These are phyloP conservation scores for Chalcosyrphus nemorum DNA, from an alignment of 2,888 invertebrate genomes.

Conservation along the genomic window DNA sequence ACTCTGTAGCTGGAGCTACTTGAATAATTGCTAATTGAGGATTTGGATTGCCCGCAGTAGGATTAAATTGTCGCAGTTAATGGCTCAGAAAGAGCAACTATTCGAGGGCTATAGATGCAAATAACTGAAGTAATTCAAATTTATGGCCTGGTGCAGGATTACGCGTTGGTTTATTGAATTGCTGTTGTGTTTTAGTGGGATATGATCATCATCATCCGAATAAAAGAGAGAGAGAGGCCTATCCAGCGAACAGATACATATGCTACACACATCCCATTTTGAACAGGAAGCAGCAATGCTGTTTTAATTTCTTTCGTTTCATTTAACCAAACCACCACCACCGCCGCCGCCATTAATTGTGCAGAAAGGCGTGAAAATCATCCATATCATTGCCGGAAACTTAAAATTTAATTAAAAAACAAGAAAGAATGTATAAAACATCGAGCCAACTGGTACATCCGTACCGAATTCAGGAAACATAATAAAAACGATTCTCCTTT, in stretches of 20 bases:
- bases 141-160: conserved; percentile 70
- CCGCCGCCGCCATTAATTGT: conserved; percentile 53
- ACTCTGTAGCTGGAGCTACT: conserved; percentile 62
- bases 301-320: conserved; percentile 52
- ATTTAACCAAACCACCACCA: conserved; percentile 42
- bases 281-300: conserved; percentile 34
- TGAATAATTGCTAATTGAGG: conserved; percentile 79
- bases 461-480: conserved; percentile 30
- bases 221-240: not conserved
- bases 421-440: no score
- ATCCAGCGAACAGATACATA: conserved; percentile 31
- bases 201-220: conserved; percentile 58
- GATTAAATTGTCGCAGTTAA: conserved; percentile 77
- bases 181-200: conserved; percentile 58
- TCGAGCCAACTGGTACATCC: conserved; percentile 42
- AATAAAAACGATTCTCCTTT: conserved; percentile 30
- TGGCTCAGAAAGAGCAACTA: conserved; percentile 73
- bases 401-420: conserved; percentile 70
- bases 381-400: conserved; percentile 65
- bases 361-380: conserved; percentile 67
- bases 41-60: conserved; percentile 75
- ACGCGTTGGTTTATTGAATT: conserved; percentile 69
- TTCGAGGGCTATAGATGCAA: conserved; percentile 68
- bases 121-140: conserved; percentile 70
- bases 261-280: not conserved